phyloP scores from a whole-genome alignment of 2,797 vertebrate species.

The Neosilurus mollespiculum region DNA sequence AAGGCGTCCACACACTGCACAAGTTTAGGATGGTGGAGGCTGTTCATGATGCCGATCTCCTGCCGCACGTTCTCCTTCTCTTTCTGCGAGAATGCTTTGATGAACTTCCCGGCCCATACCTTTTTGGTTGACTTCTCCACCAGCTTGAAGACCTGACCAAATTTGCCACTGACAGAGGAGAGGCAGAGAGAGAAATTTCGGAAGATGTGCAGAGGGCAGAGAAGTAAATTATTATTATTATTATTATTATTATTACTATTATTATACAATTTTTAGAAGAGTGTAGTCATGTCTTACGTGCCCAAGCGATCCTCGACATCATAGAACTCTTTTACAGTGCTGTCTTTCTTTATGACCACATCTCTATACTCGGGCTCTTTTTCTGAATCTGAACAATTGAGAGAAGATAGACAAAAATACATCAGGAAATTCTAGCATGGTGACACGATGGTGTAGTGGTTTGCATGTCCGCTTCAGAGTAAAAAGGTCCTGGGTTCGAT shows the following conservation, averaged over 20 bases:
- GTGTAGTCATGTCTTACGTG: slow-evolving; percentile 81
- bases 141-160: slow-evolving; percentile 96
- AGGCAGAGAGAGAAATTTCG: background rate
- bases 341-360: slow-evolving; percentile 81
- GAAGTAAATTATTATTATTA: background rate
- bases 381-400: slow-evolving; percentile 72
- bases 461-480: too few relatives aligned
- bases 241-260: too few relatives aligned
- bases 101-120: slow-evolving; percentile 96
- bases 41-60: slow-evolving; percentile 97
- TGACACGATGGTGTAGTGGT: too few relatives aligned
- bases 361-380: slow-evolving; percentile 87
- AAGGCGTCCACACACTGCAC: slow-evolving; percentile 98
- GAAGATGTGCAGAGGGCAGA: background rate
- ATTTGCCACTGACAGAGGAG: slow-evolving; percentile 83
- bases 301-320: slow-evolving; percentile 94
- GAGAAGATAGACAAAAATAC: background rate
- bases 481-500: too few relatives aligned
- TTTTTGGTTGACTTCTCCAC: slow-evolving; percentile 92
- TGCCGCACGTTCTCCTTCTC: slow-evolving; percentile 92
- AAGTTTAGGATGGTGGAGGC: slow-evolving; percentile 94
- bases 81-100: slow-evolving; percentile 92
- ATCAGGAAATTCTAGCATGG: background rate
- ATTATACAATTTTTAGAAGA: background rate
- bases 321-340: slow-evolving; percentile 91